These are phyloP conservation scores for Xenopus borealis DNA, from an alignment of 2,113 vertebrate species.

Conservation along the genomic window DNA sequence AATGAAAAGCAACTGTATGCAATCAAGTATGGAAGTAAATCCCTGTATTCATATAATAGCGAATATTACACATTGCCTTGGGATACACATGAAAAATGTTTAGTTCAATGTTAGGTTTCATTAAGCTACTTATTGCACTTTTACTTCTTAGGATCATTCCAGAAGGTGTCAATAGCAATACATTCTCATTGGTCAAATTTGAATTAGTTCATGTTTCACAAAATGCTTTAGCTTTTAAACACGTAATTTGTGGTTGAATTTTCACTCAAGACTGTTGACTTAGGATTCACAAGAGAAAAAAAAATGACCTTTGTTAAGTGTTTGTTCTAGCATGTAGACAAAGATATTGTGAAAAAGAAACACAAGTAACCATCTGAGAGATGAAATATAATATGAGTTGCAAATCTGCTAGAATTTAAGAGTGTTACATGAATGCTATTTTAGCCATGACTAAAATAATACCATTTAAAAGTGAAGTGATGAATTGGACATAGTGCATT, in stretches of 20 bases:
- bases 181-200: background rate
- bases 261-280: slow-evolving; percentile 4
- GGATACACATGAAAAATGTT: too few relatives aligned
- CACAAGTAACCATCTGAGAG: background rate
- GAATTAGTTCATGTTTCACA: slow-evolving; percentile 11
- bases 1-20: too few relatives aligned
- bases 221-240: slow-evolving; percentile 4
- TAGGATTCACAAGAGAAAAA: background rate
- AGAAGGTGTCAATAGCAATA: too few relatives aligned
- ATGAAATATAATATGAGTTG: slow-evolving; percentile 19
- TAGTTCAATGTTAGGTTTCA: too few relatives aligned
- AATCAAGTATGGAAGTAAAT: too few relatives aligned
- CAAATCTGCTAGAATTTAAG: slow-evolving; percentile 21
- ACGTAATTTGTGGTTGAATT: background rate
- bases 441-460: slow-evolving; percentile 30
- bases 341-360: slow-evolving; percentile 25
- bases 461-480: slow-evolving; percentile 23
- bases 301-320: slow-evolving; percentile 4
- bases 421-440: slow-evolving; percentile 25
- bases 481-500: slow-evolving; percentile 31
- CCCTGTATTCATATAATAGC: too few relatives aligned
- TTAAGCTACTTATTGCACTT: too few relatives aligned
- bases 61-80: too few relatives aligned
- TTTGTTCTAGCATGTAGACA: slow-evolving; percentile 11
- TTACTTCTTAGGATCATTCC: too few relatives aligned